Conservation (phyloP, 2,113 vertebrate species). For the Gambusia holbrooki region DNA sequence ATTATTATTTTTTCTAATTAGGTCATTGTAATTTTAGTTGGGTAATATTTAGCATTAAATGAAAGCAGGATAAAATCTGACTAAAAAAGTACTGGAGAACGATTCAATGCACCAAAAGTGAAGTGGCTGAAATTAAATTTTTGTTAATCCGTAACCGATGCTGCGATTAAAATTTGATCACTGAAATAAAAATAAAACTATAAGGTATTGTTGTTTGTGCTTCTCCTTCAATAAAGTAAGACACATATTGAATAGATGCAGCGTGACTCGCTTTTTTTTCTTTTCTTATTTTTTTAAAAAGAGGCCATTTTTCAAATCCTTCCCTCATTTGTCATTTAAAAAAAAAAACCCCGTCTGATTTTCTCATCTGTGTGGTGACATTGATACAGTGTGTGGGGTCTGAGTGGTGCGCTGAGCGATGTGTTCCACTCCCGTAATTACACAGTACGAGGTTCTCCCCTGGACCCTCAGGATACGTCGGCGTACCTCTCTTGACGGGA, state of each 20-base stretch:
- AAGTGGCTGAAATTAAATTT: no score
- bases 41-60: no score
- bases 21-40: no score
- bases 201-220: not conserved
- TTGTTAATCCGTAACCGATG: no score
- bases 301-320: conserved; percentile 21
- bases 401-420: conserved; percentile 35
- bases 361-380: conserved; percentile 31
- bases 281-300: not conserved
- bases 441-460: conserved; percentile 36
- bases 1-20: no score
- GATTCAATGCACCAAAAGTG: no score
- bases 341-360: conserved; percentile 8
- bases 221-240: not conserved
- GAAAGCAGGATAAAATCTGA: no score
- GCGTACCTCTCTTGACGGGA: conserved; percentile 33
- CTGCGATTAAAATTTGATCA: no score
- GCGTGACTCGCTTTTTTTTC: conserved; percentile 15
- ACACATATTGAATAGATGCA: not conserved
- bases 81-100: no score
- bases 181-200: no score
- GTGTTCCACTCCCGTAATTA: conserved; percentile 64
- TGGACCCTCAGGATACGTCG: conserved; percentile 48
- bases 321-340: conserved; percentile 48
- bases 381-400: conserved; percentile 58